These are phyloP conservation scores for Avahi laniger DNA, from an alignment of 2,797 vertebrate genomes.

Conservation along the genomic window DNA sequence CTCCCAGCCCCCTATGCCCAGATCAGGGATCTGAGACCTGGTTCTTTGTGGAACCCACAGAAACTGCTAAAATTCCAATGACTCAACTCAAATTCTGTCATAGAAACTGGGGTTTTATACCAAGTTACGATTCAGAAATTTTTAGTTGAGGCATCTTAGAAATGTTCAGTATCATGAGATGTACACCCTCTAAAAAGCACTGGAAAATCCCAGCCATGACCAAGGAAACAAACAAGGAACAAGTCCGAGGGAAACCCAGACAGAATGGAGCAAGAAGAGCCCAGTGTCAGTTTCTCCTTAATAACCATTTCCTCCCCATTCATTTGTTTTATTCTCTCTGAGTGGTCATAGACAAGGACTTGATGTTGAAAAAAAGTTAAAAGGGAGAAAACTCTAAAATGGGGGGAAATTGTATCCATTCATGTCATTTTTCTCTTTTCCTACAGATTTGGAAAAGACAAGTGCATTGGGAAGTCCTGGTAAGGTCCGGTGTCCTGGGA, in stretches of 20 bases:
- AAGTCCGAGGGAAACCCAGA: background rate
- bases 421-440: background rate
- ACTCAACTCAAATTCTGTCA: background rate
- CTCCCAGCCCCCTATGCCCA: background rate
- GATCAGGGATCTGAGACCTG: background rate
- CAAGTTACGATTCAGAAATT: background rate
- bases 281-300: rapidly evolving
- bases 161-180: background rate
- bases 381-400: background rate
- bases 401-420: background rate
- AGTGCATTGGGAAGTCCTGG: background rate
- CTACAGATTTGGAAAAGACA: background rate
- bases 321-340: background rate
- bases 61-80: background rate
- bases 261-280: background rate
- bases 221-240: background rate
- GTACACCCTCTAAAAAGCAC: background rate
- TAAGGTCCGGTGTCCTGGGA: background rate
- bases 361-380: slow-evolving; percentile 16
- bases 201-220: background rate
- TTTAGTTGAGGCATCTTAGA: background rate
- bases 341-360: background rate
- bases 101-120: background rate
- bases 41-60: background rate
- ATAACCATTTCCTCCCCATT: background rate